Evolutionary conservation across 2,797 vertebrate genomes (phyloP).

Genomic region (Bucorvus abyssinicus): DNA sequence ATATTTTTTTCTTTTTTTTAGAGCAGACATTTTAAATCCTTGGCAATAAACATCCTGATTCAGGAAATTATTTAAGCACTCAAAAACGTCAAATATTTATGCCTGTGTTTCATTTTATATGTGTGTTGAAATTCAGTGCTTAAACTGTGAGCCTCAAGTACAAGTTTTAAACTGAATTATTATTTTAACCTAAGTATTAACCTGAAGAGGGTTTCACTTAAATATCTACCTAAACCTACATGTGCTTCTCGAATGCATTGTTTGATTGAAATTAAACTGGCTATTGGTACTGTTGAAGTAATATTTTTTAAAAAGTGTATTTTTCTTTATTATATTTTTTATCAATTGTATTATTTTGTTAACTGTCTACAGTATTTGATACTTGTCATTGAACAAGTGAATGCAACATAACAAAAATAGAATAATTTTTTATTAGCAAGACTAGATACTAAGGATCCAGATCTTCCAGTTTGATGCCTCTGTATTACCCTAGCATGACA

Average conservation of each 20-base stretch:
- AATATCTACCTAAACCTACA: background rate
- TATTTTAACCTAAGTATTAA: background rate
- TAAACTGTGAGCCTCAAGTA: background rate
- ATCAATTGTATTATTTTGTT: background rate
- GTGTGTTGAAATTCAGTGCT: background rate
- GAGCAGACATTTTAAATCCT: background rate
- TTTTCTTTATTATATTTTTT: background rate
- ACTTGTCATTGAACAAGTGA: background rate
- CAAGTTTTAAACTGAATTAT: background rate
- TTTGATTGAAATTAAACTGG: background rate
- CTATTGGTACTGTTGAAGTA: background rate
- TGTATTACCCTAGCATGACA: background rate
- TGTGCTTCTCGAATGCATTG: background rate
- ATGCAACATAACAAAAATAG: background rate
- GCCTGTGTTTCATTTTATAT: background rate
- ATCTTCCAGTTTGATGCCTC: background rate
- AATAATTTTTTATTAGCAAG: background rate
- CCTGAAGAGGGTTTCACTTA: background rate
- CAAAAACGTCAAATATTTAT: background rate
- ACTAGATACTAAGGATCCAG: background rate
- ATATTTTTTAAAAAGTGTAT: rapidly evolving
- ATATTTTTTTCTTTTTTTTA: background rate
- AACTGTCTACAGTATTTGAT: background rate
- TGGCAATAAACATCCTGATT: background rate
- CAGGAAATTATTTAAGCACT: background rate